Percentiles rank a stretch among this genome's conserved stretches.
Evolutionary conservation across 2,888 invertebrate genomes (phyloP).

Genomic region (Phalangium opilio): DNA sequence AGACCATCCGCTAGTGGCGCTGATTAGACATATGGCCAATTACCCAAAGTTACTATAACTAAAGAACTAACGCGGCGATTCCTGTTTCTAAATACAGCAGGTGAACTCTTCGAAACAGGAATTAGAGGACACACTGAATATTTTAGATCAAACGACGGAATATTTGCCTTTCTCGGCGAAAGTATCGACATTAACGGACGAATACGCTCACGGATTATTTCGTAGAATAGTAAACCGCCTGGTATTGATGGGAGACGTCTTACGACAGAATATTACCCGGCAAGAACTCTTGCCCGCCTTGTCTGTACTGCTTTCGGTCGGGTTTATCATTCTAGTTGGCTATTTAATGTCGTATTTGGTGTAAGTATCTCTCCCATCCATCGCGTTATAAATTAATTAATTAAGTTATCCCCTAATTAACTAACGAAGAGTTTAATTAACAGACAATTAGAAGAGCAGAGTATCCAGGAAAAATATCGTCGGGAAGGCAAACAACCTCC

Average conservation of each 20-base stretch:
- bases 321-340: conserved; percentile 59
- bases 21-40: too few species aligned
- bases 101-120: conserved; percentile 35
- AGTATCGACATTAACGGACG: conserved; percentile 50
- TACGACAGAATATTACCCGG: conserved; percentile 52
- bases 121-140: conserved; percentile 52
- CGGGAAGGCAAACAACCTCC: conserved; percentile 29
- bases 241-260: conserved; percentile 50
- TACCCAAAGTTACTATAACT: background rate
- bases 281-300: conserved; percentile 63
- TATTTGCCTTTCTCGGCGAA: conserved; percentile 61
- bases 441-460: conserved; percentile 45
- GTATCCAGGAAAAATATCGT: conserved; percentile 24
- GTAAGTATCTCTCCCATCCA: conserved; percentile 37
- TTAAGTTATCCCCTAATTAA: too few species aligned
- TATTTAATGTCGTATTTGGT: conserved; percentile 74
- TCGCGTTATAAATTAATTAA: too few species aligned
- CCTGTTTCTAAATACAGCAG: background rate
- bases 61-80: too few species aligned
- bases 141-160: conserved; percentile 54
- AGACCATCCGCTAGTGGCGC: too few species aligned
- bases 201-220: conserved; percentile 55
- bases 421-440: too few species aligned
- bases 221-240: conserved; percentile 50
- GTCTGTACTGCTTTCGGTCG: conserved; percentile 58